These are phyloP conservation scores for Esperia sulphurella DNA, from an alignment of 2,888 invertebrate genomes.

Conservation along the genomic window DNA sequence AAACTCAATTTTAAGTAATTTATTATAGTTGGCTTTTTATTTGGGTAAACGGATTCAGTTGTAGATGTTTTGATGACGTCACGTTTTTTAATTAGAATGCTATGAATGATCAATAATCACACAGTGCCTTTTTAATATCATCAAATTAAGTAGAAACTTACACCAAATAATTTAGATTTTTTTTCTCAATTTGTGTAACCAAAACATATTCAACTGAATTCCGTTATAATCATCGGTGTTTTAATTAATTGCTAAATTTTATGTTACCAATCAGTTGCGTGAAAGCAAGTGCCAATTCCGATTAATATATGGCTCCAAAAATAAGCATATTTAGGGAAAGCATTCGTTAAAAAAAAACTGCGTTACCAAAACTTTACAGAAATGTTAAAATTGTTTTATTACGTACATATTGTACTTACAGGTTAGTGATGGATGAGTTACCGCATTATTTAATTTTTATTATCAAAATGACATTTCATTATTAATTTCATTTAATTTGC, in stretches of 20 bases:
- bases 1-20: constrained; percentile 38
- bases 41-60: constrained; percentile 18
- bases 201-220: constrained; percentile 1
- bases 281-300: constrained; percentile 15
- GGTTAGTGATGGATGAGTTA: not conserved
- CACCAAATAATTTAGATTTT: too few relatives aligned
- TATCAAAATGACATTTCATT: not conserved
- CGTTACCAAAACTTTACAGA: not conserved
- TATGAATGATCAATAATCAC: constrained; percentile 13
- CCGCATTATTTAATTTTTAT: not conserved
- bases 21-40: constrained; percentile 11
- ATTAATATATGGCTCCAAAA: constrained; percentile 23
- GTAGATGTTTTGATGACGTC: constrained; percentile 1
- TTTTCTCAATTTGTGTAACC: not conserved
- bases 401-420: not conserved
- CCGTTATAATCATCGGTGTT: not conserved
- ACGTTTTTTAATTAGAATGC: constrained; percentile 3
- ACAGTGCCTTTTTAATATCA: constrained; percentile 20
- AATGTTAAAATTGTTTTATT: not conserved
- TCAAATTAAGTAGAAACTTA: not conserved
- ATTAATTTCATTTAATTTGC: too few relatives aligned
- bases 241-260: not conserved
- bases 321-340: constrained; percentile 22
- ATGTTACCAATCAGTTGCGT: not conserved
- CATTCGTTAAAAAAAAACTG: not conserved